These are phyloP conservation scores for Scotopteryx bipunctaria DNA, from an alignment of 2,888 invertebrate species.

Conservation along the genomic window DNA sequence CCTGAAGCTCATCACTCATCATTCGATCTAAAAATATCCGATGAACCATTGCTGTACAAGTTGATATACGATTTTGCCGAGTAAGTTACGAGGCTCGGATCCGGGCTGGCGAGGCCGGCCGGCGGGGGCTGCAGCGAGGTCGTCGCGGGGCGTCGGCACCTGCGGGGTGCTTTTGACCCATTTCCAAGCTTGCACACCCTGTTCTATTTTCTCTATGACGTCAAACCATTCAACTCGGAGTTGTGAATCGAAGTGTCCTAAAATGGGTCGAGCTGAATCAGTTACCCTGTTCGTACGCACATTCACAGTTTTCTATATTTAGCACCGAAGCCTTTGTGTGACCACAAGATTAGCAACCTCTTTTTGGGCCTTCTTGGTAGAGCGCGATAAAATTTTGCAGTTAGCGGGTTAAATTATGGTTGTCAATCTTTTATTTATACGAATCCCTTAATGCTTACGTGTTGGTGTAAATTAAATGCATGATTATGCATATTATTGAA, in stretches of 20 bases:
- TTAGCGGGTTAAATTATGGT: not conserved
- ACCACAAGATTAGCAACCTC: constrained; percentile 52
- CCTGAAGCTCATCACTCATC: constrained; percentile 36
- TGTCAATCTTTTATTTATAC: no score
- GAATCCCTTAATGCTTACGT: no score
- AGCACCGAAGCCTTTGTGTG: constrained; percentile 52
- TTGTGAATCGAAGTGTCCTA: constrained; percentile 74
- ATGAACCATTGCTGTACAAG: constrained; percentile 39
- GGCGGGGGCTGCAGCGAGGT: constrained; percentile 41
- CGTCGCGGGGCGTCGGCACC: constrained; percentile 38
- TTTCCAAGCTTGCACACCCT: constrained; percentile 69
- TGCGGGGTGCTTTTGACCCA: constrained; percentile 65
- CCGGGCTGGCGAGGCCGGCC: constrained; percentile 37
- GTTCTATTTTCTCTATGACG: constrained; percentile 75
- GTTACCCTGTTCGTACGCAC: constrained; percentile 63
- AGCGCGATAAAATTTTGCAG: constrained; percentile 26
- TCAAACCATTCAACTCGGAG: constrained; percentile 76
- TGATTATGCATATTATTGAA: no score
- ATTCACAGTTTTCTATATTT: constrained; percentile 73
- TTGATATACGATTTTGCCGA: constrained; percentile 40
- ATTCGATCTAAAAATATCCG: constrained; percentile 51
- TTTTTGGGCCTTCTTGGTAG: constrained; percentile 56
- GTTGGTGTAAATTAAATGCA: no score
- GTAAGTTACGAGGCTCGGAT: constrained; percentile 5
- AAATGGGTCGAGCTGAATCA: constrained; percentile 78